Evolutionary conservation across 2,113 vertebrate genomes (phyloP).

Genomic region (Echinops telfairi): DNA sequence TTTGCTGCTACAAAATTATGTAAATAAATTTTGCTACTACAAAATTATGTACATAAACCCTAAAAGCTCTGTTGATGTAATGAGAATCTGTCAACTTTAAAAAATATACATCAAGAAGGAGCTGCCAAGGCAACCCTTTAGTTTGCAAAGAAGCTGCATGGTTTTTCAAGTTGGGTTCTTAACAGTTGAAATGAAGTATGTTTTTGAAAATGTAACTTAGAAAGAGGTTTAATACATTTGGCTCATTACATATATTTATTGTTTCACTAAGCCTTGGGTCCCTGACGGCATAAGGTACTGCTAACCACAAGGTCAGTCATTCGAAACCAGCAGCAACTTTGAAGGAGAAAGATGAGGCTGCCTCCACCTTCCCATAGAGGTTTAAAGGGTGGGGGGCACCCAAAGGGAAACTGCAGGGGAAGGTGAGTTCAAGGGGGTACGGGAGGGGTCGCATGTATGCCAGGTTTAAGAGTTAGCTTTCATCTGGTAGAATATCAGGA

Average conservation of each 20-base stretch:
- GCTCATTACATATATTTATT: neutral
- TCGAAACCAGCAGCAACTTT: no score
- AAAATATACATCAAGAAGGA: conserved; percentile 25
- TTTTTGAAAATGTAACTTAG: conserved; percentile 10
- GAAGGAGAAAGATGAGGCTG: no score
- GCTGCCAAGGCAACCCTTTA: conserved; percentile 8
- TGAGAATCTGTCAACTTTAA: neutral
- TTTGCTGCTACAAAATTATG: neutral
- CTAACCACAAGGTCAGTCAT: no score
- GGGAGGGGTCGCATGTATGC: no score
- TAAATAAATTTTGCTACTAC: conserved; percentile 34
- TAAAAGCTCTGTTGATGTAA: neutral
- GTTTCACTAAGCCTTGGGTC: neutral
- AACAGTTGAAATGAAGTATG: conserved; percentile 14
- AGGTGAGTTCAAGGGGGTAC: no score
- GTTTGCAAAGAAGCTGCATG: neutral
- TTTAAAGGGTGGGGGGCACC: no score
- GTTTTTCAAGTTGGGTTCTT: conserved; percentile 27
- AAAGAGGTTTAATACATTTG: neutral
- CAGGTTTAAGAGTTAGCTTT: no score
- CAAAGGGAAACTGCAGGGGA: no score
- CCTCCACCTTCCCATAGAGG: no score
- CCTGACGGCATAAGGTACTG: neutral
- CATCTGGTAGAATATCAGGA: neutral
- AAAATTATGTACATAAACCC: conserved; percentile 38